phyloP scores from a whole-genome alignment of 2,797 vertebrate genomes.

The Urocyon cinereoargenteus region DNA sequence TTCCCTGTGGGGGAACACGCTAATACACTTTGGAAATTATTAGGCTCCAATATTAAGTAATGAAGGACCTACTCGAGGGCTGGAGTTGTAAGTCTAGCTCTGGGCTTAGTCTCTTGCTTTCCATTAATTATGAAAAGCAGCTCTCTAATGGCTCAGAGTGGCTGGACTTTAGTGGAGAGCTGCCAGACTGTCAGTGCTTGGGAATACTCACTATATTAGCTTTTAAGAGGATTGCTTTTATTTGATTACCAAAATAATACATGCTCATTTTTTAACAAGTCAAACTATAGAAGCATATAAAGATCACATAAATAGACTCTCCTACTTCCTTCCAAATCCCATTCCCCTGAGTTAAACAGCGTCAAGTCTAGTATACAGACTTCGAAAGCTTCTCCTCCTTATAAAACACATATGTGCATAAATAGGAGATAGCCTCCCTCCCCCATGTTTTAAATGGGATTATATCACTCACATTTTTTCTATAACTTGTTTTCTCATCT shows the following conservation, averaged over 20 bases:
- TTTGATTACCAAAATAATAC: neutral
- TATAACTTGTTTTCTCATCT: neutral
- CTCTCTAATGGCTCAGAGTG: neutral
- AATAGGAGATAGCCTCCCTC: neutral
- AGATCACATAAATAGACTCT: neutral
- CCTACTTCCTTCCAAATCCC: neutral
- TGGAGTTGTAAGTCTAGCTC: neutral
- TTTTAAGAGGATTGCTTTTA: neutral
- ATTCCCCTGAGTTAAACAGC: neutral
- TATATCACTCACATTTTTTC: neutral
- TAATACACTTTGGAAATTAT: constrained; percentile 7
- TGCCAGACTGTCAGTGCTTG: neutral
- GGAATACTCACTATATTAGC: neutral
- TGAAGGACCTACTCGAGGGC: constrained; percentile 40
- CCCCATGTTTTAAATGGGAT: neutral
- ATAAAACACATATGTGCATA: neutral
- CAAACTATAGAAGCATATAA: neutral
- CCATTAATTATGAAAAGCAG: neutral
- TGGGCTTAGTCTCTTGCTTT: neutral
- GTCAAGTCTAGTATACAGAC: neutral
- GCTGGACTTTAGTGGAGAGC: neutral
- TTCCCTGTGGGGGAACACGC: neutral
- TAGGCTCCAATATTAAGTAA: neutral
- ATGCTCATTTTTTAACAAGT: neutral
- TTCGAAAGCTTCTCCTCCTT: neutral